These are phyloP conservation scores for Chrysolina oricalcia DNA, from an alignment of 2,888 invertebrate genomes.

Conservation along the genomic window DNA sequence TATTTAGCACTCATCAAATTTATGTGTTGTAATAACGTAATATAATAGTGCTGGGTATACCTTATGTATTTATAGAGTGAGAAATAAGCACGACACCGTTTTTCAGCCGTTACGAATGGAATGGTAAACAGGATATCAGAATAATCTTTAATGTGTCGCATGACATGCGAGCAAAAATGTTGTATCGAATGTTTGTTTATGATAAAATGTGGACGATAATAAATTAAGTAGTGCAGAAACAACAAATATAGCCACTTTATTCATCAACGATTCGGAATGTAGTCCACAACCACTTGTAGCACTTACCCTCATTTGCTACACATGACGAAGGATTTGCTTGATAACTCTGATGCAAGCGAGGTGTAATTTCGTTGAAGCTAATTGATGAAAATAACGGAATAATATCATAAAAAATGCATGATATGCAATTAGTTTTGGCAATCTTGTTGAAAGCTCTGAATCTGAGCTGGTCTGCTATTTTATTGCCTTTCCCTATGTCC, in stretches of 20 bases:
- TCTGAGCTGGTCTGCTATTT: no score
- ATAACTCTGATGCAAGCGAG: no score
- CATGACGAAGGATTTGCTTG: background rate
- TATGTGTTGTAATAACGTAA: no score
- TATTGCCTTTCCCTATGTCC: no score
- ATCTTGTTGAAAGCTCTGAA: no score
- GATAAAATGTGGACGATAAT: slow-evolving; percentile 32
- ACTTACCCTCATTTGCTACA: slow-evolving; percentile 6
- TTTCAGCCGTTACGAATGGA: background rate
- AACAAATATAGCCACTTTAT: slow-evolving; percentile 32
- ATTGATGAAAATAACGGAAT: background rate
- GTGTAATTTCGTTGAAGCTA: no score
- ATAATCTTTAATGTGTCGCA: background rate
- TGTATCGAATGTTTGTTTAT: slow-evolving; percentile 2
- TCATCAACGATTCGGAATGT: slow-evolving; percentile 26
- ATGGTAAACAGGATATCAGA: background rate
- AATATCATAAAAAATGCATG: no score
- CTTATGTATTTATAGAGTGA: background rate
- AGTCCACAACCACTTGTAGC: slow-evolving; percentile 2
- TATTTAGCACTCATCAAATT: no score
- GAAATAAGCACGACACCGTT: background rate
- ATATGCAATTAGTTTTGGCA: no score
- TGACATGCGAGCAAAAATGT: background rate
- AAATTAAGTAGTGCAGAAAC: slow-evolving; percentile 34
- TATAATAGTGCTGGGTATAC: background rate